phyloP scores from a whole-genome alignment of 2,888 invertebrate species.

The Tolmerus cingulatus region DNA sequence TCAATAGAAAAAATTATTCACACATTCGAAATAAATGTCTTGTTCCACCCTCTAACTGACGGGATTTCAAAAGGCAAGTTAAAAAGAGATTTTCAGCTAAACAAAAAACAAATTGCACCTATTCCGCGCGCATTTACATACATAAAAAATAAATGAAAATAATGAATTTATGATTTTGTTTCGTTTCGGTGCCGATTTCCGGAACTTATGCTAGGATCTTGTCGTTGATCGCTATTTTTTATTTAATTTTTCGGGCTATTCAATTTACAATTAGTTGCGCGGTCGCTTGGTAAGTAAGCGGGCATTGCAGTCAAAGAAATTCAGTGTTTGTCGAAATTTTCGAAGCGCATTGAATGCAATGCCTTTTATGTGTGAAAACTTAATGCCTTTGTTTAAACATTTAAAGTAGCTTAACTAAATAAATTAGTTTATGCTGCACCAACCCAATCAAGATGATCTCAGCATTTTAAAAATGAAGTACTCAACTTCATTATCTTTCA shows the following conservation, averaged over 20 bases:
- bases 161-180: not conserved
- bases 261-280: not conserved
- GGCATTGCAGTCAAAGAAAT: slow-evolving; percentile 34
- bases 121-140: not conserved
- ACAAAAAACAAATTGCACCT: slow-evolving; percentile 39
- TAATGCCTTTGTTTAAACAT: slow-evolving; percentile 27
- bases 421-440: not conserved
- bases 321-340: not conserved
- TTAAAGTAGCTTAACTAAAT: not conserved
- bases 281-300: slow-evolving; percentile 31
- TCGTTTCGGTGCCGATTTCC: not conserved
- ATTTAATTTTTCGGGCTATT: not conserved
- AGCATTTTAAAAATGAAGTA: not conserved
- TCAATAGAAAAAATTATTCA: not conserved
- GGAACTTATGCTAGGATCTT: slow-evolving; percentile 1
- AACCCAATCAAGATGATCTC: not conserved
- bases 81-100: slow-evolving; percentile 41
- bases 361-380: not conserved
- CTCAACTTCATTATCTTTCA: not conserved
- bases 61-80: slow-evolving; percentile 48
- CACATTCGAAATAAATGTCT: slow-evolving; percentile 28
- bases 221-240: not conserved
- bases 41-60: slow-evolving; percentile 36
- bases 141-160: not conserved
- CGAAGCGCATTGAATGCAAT: slow-evolving; percentile 10